Conservation (phyloP, 2,888 invertebrate species). For the Fragum whitleyi region DNA sequence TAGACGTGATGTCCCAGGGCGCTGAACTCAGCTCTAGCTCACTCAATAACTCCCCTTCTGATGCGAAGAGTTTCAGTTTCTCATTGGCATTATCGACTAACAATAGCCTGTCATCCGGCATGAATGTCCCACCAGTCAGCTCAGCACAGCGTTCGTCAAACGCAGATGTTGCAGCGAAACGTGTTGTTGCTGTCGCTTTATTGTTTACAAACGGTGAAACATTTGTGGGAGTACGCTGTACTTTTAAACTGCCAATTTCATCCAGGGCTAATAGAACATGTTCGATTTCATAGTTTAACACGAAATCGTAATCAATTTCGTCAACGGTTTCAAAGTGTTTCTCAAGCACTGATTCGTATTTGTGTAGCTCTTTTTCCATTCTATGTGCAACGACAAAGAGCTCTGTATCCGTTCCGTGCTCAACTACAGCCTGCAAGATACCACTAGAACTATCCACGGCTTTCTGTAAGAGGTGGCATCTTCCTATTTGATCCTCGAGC, state of each 20-base stretch:
- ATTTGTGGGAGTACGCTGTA: constrained; percentile 44
- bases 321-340: constrained; percentile 50
- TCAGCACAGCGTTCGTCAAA: constrained; percentile 65
- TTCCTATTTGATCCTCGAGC: constrained; percentile 58
- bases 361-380: constrained; percentile 64
- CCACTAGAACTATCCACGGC: constrained; percentile 60
- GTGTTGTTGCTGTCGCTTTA: constrained; percentile 37
- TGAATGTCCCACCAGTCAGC: constrained; percentile 62
- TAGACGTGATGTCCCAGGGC: constrained; percentile 64
- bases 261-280: constrained; percentile 59
- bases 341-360: constrained; percentile 59
- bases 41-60: constrained; percentile 57
- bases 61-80: constrained; percentile 62
- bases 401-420: constrained; percentile 63
- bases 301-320: constrained; percentile 60
- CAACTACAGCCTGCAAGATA: constrained; percentile 55
- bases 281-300: constrained; percentile 64
- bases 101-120: constrained; percentile 58
- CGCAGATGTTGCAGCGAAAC: constrained; percentile 60
- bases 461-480: constrained; percentile 60
- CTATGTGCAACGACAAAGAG: constrained; percentile 63
- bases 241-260: constrained; percentile 60
- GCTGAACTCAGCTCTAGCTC: constrained; percentile 60
- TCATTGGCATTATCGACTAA: constrained; percentile 63
- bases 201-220: constrained; percentile 64